Evolutionary conservation across 2,888 invertebrate genomes (phyloP).

Genomic region (Tenodera sinensis): DNA sequence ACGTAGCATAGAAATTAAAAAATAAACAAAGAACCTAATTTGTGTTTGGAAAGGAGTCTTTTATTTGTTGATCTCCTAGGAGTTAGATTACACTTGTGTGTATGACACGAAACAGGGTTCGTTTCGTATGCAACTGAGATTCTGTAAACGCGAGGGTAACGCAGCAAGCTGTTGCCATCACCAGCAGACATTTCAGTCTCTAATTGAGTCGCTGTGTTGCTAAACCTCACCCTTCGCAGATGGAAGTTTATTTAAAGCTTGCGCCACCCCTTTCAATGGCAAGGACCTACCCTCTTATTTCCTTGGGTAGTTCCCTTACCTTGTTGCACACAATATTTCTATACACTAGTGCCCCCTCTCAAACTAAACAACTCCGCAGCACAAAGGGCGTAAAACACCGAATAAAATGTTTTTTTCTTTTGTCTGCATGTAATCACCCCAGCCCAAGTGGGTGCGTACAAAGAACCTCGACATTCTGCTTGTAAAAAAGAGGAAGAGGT

Average conservation of each 20-base stretch:
- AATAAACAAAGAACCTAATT: too few species aligned
- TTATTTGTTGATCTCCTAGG: too few species aligned
- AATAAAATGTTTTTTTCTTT: conserved; percentile 9
- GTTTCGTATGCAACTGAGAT: neutral
- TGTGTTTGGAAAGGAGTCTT: too few species aligned
- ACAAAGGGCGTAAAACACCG: conserved; percentile 21
- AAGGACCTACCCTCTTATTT: conserved; percentile 4
- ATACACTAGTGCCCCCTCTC: conserved; percentile 20
- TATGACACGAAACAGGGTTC: neutral
- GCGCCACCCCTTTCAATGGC: conserved; percentile 19
- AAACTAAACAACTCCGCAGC: conserved; percentile 16
- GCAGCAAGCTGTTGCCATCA: neutral
- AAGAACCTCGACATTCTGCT: neutral
- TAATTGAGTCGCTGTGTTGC: conserved; percentile 29
- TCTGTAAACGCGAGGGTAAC: neutral
- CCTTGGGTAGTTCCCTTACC: neutral
- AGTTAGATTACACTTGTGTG: too few species aligned
- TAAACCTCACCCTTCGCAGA: conserved; percentile 1
- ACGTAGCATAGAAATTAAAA: too few species aligned
- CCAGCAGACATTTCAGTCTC: conserved; percentile 16
- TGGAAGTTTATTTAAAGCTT: conserved; percentile 29
- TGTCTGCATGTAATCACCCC: neutral
- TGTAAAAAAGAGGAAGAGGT: neutral
- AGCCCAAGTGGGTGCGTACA: neutral
- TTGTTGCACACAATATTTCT: neutral